A percentile compares a stretch with the other conserved stretches of the same genome.
Conservation (phyloP, 2,113 vertebrate genomes). For the Ammodytes marinus region DNA sequence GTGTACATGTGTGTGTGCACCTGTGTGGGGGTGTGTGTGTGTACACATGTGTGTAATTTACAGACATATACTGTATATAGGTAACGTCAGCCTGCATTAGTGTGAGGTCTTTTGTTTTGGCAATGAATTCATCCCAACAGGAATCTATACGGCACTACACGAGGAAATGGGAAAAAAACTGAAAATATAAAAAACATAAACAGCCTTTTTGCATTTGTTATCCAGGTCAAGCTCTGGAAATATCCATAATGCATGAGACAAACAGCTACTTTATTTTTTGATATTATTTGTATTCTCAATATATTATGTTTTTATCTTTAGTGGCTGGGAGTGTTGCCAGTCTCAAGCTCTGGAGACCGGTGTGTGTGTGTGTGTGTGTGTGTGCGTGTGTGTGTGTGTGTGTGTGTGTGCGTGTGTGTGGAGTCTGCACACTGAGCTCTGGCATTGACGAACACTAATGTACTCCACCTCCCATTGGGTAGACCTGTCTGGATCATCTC, state of each 20-base stretch:
- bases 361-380: too few relatives aligned
- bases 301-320: constrained; percentile 48
- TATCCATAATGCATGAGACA: constrained; percentile 66
- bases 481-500: constrained; percentile 69
- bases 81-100: constrained; percentile 15
- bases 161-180: background rate
- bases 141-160: constrained; percentile 41
- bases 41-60: constrained; percentile 4
- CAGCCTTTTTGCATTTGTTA: constrained; percentile 69
- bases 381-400: background rate
- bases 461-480: constrained; percentile 59
- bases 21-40: background rate
- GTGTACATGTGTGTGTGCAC: constrained; percentile 1
- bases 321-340: constrained; percentile 22
- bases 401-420: constrained; percentile 14
- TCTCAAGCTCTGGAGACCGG: constrained; percentile 13
- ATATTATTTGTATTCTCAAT: constrained; percentile 53
- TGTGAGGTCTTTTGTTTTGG: constrained; percentile 28
- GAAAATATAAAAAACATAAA: constrained; percentile 13
- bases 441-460: constrained; percentile 67
- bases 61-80: background rate
- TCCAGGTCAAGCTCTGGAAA: constrained; percentile 64
- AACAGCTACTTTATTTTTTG: constrained; percentile 46
- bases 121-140: constrained; percentile 17
- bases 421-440: constrained; percentile 34